These are phyloP conservation scores for Syngnathus acus DNA, from an alignment of 2,797 vertebrate genomes.

Conservation along the genomic window DNA sequence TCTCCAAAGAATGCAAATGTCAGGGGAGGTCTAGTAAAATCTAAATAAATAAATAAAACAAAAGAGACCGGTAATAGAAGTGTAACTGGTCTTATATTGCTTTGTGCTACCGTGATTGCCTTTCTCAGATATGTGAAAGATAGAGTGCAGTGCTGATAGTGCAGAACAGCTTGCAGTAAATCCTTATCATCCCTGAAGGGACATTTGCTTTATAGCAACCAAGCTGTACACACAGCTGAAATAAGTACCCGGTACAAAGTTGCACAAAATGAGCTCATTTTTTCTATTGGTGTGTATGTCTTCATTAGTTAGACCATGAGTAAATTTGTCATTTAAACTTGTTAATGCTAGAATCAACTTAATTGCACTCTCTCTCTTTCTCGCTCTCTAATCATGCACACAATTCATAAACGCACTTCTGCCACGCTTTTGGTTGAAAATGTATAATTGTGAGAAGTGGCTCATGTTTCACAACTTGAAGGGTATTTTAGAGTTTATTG, in stretches of 20 bases:
- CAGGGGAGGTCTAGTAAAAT: not conserved
- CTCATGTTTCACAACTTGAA: not conserved
- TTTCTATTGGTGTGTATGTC: not conserved
- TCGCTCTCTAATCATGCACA: not conserved
- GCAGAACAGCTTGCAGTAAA: constrained; percentile 36
- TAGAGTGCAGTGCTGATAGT: constrained; percentile 30
- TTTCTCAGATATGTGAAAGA: constrained; percentile 31
- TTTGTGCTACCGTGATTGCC: constrained; percentile 28
- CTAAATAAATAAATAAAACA: not conserved
- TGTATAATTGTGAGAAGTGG: no score
- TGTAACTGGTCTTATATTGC: constrained; percentile 19
- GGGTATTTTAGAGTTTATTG: not conserved
- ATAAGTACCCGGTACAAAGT: not conserved
- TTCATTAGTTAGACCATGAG: not conserved
- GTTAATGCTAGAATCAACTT: not conserved
- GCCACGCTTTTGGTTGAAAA: not conserved
- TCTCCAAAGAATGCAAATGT: not conserved
- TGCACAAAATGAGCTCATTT: not conserved
- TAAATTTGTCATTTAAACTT: not conserved
- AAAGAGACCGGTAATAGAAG: constrained; percentile 12
- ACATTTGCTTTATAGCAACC: constrained; percentile 37
- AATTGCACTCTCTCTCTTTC: not conserved
- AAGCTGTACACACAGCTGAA: constrained; percentile 10
- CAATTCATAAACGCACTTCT: not conserved
- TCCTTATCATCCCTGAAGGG: constrained; percentile 49